Conservation (phyloP, 2,797 vertebrate genomes). For the Manis pentadactyla region DNA sequence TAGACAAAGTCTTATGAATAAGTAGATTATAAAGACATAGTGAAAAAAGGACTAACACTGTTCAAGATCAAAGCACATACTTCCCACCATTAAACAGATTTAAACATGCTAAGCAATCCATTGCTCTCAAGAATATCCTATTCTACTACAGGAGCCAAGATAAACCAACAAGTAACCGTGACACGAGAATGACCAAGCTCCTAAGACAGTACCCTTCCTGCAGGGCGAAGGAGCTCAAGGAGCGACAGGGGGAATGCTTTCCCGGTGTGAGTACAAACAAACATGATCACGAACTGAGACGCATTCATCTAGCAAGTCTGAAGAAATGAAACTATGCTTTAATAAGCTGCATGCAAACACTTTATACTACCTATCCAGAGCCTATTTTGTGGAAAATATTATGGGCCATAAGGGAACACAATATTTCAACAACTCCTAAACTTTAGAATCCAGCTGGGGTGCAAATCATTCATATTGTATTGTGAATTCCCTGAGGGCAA, state of each 20-base stretch:
- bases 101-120: neutral
- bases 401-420: neutral
- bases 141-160: neutral
- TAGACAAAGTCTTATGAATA: neutral
- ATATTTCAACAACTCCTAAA: neutral
- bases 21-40: neutral
- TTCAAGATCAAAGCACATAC: neutral
- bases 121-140: neutral
- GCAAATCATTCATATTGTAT: neutral
- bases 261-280: neutral
- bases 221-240: neutral
- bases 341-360: neutral
- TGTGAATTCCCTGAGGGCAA: neutral
- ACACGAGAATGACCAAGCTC: neutral
- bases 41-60: neutral
- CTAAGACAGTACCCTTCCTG: neutral
- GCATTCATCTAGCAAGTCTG: neutral
- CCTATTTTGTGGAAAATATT: neutral
- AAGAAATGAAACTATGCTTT: slow-evolving; percentile 22
- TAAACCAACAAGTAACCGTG: neutral
- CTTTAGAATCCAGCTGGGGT: neutral
- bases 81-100: neutral
- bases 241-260: neutral
- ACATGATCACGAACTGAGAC: neutral
- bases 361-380: neutral